A percentile compares a stretch with the other conserved stretches of the same genome.
Evolutionary conservation across 1,140 invertebrate genomes (phyloP).

Genomic region (Andricus grossulariae): DNA sequence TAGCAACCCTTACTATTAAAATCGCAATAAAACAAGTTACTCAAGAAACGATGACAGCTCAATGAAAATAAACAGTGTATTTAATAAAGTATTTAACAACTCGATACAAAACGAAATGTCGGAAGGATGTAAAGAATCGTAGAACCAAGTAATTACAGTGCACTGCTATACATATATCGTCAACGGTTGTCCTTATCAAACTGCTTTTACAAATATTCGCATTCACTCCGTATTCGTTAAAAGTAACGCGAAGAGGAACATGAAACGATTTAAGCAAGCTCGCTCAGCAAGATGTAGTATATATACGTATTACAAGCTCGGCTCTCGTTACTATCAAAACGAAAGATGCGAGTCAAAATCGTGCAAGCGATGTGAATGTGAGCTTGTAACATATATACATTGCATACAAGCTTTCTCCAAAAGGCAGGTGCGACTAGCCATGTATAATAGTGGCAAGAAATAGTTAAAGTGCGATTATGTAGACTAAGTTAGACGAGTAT

Average conservation of each 20-base stretch:
- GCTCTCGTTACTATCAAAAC: constrained; percentile 26
- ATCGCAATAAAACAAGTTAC: too few relatives aligned
- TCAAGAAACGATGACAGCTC: too few relatives aligned
- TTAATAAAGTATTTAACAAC: too few relatives aligned
- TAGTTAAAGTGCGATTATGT: constrained; percentile 31
- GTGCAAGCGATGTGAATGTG: constrained; percentile 8
- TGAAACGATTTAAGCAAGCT: constrained; percentile 55
- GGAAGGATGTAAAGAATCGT: neutral
- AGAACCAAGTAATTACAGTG: constrained; percentile 21
- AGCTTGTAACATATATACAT: constrained; percentile 30
- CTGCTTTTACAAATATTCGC: constrained; percentile 12
- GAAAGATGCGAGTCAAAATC: constrained; percentile 26
- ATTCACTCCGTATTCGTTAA: constrained; percentile 17
- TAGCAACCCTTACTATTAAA: too few relatives aligned
- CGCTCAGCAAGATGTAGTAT: constrained; percentile 55
- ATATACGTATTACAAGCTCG: constrained; percentile 55
- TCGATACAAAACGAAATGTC: too few relatives aligned
- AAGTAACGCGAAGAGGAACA: constrained; percentile 24
- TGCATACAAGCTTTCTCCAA: constrained; percentile 25
- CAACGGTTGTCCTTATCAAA: constrained; percentile 20
- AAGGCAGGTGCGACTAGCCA: constrained; percentile 30
- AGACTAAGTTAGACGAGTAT: constrained; percentile 25
- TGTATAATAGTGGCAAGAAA: neutral
- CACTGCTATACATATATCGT: neutral
- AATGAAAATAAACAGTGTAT: too few relatives aligned